Conservation (phyloP, 1,140 invertebrate species). For the Cherax quadricarinatus region DNA sequence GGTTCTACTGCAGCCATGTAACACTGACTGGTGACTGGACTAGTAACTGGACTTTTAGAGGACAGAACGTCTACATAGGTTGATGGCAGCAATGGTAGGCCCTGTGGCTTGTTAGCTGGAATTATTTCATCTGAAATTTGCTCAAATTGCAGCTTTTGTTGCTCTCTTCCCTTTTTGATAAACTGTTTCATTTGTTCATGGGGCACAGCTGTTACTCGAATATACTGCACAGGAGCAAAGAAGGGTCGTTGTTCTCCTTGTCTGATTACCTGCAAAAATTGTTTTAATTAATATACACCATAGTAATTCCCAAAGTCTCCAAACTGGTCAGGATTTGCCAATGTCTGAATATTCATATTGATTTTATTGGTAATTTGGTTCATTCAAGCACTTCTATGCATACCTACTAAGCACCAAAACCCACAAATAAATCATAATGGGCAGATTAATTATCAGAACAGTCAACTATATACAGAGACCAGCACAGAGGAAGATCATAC, state of each 20-base stretch:
- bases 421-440: no score
- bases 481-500: no score
- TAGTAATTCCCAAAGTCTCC: no score
- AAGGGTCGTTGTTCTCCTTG: constrained; percentile 77
- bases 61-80: neutral
- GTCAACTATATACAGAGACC: no score
- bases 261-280: constrained; percentile 74
- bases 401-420: no score
- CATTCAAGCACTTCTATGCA: no score
- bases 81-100: neutral
- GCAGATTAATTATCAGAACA: no score
- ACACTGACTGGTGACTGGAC: constrained; percentile 33
- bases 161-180: neutral
- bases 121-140: constrained; percentile 8
- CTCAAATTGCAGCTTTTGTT: constrained; percentile 1
- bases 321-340: no score
- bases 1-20: constrained; percentile 44
- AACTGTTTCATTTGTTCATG: constrained; percentile 44
- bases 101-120: constrained; percentile 27
- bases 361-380: no score
- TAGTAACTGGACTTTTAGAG: constrained; percentile 2
- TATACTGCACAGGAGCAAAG: constrained; percentile 79
- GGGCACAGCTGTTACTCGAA: constrained; percentile 72
- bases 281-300: no score
- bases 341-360: no score